These are phyloP conservation scores for Diploscapter pachys DNA, from an alignment of 1,140 invertebrate genomes.

Conservation along the genomic window DNA sequence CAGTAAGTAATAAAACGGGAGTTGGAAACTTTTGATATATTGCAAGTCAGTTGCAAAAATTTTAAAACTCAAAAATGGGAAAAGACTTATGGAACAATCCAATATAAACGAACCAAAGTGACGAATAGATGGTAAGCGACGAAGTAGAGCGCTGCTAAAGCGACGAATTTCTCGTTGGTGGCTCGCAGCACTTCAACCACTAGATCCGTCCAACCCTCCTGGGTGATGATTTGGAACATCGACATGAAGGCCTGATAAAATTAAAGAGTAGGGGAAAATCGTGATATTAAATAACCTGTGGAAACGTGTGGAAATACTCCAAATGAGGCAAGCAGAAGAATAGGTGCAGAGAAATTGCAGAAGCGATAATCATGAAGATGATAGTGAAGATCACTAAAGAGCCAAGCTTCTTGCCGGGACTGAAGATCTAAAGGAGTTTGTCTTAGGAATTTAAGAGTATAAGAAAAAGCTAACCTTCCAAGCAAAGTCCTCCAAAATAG, in stretches of 20 bases:
- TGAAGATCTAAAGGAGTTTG: slow-evolving; percentile 74
- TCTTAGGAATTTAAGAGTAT: slow-evolving; percentile 2
- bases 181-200: slow-evolving; percentile 85
- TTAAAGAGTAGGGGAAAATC: slow-evolving; percentile 34
- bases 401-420: slow-evolving; percentile 95
- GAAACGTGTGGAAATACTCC: slow-evolving; percentile 96
- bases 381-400: slow-evolving; percentile 98
- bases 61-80: too few relatives aligned
- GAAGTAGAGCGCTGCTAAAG: slow-evolving; percentile 94
- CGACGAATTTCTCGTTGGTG: slow-evolving; percentile 81
- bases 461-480: slow-evolving; percentile 71
- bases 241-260: slow-evolving; percentile 85
- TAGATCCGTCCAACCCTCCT: slow-evolving; percentile 84
- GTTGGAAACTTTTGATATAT: too few relatives aligned
- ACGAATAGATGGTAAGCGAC: slow-evolving; percentile 98
- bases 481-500: slow-evolving; percentile 96
- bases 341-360: slow-evolving; percentile 96
- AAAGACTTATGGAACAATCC: neutral
- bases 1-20: too few relatives aligned
- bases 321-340: slow-evolving; percentile 90
- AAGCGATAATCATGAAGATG: slow-evolving; percentile 95
- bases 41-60: too few relatives aligned
- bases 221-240: slow-evolving; percentile 99
- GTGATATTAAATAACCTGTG: slow-evolving; percentile 54
- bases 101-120: slow-evolving; percentile 73